These are phyloP conservation scores for Drosophila austrosaltans DNA, from an alignment of 2,888 invertebrate species.

Conservation along the genomic window DNA sequence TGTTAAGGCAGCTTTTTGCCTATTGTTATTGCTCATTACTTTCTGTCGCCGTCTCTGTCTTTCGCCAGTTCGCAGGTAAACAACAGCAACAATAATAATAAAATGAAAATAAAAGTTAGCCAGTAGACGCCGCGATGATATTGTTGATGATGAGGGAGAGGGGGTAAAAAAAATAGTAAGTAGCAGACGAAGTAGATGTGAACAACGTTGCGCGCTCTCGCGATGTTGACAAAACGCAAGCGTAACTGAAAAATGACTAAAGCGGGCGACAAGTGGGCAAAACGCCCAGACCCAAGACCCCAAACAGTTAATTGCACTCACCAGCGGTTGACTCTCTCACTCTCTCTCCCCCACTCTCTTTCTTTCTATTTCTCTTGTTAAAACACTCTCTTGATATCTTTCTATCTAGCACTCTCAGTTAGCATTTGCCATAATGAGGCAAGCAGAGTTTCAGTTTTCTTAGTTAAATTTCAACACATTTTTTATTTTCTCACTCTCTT, in stretches of 20 bases:
- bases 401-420: slow-evolving; percentile 18
- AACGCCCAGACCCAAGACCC: slow-evolving; percentile 49
- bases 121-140: neutral
- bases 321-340: slow-evolving; percentile 40
- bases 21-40: slow-evolving; percentile 45
- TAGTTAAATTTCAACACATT: no score
- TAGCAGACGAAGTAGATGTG: neutral
- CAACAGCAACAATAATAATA: slow-evolving; percentile 37
- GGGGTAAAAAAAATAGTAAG: neutral
- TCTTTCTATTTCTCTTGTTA: slow-evolving; percentile 16
- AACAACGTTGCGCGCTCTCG: slow-evolving; percentile 61
- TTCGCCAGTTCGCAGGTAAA: slow-evolving; percentile 26
- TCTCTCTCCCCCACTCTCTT: slow-evolving; percentile 20
- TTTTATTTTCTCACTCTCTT: slow-evolving; percentile 35
- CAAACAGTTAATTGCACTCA: slow-evolving; percentile 56
- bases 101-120: slow-evolving; percentile 48
- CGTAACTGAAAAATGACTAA: slow-evolving; percentile 79
- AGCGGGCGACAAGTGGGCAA: slow-evolving; percentile 64
- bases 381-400: no score
- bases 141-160: slow-evolving; percentile 17
- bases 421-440: slow-evolving; percentile 62
- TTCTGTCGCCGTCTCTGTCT: slow-evolving; percentile 12
- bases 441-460: slow-evolving; percentile 33
- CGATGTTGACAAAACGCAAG: slow-evolving; percentile 78
- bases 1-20: slow-evolving; percentile 19